Percentiles rank a stretch among this genome's conserved stretches.
These are phyloP conservation scores for Pyrgilauda ruficollis DNA, from an alignment of 2,113 vertebrate genomes.

Conservation along the genomic window DNA sequence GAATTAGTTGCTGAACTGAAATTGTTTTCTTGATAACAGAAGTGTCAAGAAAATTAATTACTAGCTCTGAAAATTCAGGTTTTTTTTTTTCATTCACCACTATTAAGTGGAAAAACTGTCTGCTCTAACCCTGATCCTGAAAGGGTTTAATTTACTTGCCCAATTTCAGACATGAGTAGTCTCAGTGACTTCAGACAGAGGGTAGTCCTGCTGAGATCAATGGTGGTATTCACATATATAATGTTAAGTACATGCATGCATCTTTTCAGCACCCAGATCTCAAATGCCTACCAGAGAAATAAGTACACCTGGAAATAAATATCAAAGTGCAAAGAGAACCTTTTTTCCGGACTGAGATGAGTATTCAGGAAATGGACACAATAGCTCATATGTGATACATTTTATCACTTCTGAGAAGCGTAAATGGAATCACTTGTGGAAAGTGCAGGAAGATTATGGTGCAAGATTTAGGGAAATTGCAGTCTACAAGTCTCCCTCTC, in stretches of 20 bases:
- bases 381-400: constrained; percentile 38
- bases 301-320: constrained; percentile 35
- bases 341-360: not conserved
- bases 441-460: not conserved
- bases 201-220: constrained; percentile 49
- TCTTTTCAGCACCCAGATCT: constrained; percentile 32
- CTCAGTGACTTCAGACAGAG: constrained; percentile 21
- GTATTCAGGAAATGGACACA: constrained; percentile 16
- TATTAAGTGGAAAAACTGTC: not conserved
- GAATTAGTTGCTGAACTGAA: not conserved
- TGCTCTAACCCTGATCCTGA: not conserved
- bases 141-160: constrained; percentile 26
- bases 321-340: not conserved
- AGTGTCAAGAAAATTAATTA: not conserved
- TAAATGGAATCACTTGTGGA: constrained; percentile 40
- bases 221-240: constrained; percentile 20
- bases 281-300: not conserved
- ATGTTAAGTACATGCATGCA: not conserved
- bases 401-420: constrained; percentile 27
- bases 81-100: not conserved
- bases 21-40: not conserved
- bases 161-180: not conserved
- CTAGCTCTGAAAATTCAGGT: not conserved
- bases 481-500: not conserved
- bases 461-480: not conserved